A percentile compares a stretch with the other conserved stretches of the same genome.
phyloP scores from a whole-genome alignment of 2,797 vertebrate genomes.

The Schizopygopsis pylzovi region DNA sequence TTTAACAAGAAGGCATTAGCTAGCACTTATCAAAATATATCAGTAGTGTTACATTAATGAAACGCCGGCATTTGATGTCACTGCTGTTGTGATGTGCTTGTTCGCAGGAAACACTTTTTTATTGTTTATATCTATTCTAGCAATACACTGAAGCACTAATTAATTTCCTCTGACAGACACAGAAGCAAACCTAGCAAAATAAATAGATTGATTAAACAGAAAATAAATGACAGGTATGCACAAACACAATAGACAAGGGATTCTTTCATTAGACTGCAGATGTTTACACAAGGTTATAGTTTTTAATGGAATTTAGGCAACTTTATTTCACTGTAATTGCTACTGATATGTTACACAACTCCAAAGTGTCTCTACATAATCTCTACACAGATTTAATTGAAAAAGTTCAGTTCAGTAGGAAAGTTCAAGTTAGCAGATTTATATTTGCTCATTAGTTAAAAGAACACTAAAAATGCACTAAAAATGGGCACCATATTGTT shows the following conservation, averaged over 20 bases:
- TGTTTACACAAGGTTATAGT: not conserved
- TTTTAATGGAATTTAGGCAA: not conserved
- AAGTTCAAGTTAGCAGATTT: not conserved
- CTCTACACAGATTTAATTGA: not conserved
- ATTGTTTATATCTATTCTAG: constrained; percentile 27
- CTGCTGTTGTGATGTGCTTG: constrained; percentile 34
- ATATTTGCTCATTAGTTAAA: not conserved
- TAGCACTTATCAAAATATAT: constrained; percentile 51
- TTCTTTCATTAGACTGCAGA: not conserved
- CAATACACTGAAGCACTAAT: constrained; percentile 23
- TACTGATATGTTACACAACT: not conserved
- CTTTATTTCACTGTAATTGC: not conserved
- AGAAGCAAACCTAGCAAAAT: constrained; percentile 38
- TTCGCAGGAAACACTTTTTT: not conserved
- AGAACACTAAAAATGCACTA: not conserved
- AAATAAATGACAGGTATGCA: not conserved
- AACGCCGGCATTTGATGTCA: constrained; percentile 46
- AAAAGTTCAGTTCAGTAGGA: not conserved
- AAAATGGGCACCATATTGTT: not conserved
- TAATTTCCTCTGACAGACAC: constrained; percentile 42
- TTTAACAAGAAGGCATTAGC: constrained; percentile 50
- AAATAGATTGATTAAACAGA: constrained; percentile 14
- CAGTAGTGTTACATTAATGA: constrained; percentile 47
- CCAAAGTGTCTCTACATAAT: not conserved
- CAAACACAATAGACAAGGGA: not conserved